Conservation (phyloP, 2,113 vertebrate genomes). For the Tringa solitaria region DNA sequence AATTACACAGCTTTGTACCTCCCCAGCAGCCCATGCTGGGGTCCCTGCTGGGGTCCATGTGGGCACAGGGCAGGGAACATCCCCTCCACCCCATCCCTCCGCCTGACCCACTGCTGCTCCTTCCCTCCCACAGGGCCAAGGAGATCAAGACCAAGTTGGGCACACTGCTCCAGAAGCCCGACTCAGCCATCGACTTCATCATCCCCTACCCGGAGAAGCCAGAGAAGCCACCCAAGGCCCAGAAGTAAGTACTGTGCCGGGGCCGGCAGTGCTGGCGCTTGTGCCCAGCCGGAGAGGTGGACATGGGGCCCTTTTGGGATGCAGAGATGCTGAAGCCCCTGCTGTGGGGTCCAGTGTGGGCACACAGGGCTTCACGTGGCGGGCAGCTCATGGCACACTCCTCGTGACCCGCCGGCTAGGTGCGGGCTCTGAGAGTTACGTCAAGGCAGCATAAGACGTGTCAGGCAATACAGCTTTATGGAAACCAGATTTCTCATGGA, state of each 20-base stretch:
- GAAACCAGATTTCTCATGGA: constrained; percentile 4
- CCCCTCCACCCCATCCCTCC: not conserved
- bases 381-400: rapidly evolving
- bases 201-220: constrained; percentile 88
- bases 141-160: constrained; percentile 96
- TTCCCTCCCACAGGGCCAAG: constrained; percentile 83
- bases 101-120: not conserved
- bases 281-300: not conserved
- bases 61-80: not conserved
- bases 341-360: not conserved
- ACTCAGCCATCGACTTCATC: constrained; percentile 87
- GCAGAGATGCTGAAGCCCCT: not conserved
- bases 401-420: rapidly evolving
- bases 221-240: constrained; percentile 86
- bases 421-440: not conserved
- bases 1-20: not conserved
- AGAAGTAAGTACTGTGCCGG: constrained; percentile 79
- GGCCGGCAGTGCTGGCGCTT: rapidly evolving
- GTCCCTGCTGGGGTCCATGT: rapidly evolving
- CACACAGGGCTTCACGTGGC: rapidly evolving
- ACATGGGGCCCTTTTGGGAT: not conserved
- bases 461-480: not conserved
- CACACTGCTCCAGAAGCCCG: constrained; percentile 92
- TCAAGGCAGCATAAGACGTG: not conserved
- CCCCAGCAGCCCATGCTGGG: rapidly evolving